phyloP scores from a whole-genome alignment of 2,888 invertebrate species.

The Timandra comae region DNA sequence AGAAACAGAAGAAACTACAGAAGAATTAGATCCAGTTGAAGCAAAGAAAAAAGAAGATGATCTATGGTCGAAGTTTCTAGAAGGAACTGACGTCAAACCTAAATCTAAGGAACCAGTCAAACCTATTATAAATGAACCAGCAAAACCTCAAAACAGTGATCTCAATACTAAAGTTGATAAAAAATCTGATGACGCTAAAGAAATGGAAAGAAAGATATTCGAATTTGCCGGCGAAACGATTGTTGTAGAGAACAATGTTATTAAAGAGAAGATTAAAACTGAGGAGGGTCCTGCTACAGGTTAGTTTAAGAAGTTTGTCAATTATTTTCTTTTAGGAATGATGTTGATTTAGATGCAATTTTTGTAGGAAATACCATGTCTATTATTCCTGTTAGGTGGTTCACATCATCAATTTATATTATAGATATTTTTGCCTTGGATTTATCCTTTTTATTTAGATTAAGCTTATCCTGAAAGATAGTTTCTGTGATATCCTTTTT shows the following conservation, averaged over 20 bases:
- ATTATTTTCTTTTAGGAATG: no score
- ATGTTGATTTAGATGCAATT: no score
- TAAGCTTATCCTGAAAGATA: no score
- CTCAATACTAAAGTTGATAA: slow-evolving; percentile 14
- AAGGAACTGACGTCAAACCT: slow-evolving; percentile 78
- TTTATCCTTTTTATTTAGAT: no score
- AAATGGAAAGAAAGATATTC: slow-evolving; percentile 81
- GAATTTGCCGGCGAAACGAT: slow-evolving; percentile 94
- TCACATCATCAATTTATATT: no score
- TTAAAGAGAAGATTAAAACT: slow-evolving; percentile 58
- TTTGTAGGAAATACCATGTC: no score
- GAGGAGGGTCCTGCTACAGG: slow-evolving; percentile 43
- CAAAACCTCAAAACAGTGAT: slow-evolving; percentile 5
- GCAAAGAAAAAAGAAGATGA: slow-evolving; percentile 84
- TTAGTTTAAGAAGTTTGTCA: no score
- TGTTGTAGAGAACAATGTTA: slow-evolving; percentile 62
- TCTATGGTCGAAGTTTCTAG: slow-evolving; percentile 87
- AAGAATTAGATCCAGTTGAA: slow-evolving; percentile 71
- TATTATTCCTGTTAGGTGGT: no score
- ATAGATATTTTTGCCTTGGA: no score
- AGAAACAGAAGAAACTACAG: slow-evolving; percentile 32
- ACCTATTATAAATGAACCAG: slow-evolving; percentile 13
- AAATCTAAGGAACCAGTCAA: slow-evolving; percentile 30
- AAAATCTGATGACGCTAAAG: slow-evolving; percentile 57
- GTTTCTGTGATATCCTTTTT: no score